Evolutionary conservation across 2,888 invertebrate species (phyloP).

Genomic region (Keiferia lycopersicella): DNA sequence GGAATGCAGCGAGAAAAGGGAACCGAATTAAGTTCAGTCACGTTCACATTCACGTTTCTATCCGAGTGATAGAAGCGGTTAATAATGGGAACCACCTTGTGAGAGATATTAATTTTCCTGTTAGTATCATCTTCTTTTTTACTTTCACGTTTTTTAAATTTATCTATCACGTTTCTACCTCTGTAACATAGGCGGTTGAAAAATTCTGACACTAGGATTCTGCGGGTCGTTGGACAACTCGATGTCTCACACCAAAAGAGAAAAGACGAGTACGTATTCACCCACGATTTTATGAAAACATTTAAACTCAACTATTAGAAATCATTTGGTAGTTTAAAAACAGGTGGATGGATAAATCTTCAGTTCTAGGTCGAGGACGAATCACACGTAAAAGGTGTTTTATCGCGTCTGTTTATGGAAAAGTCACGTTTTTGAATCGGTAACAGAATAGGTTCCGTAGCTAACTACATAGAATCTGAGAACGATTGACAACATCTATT

Average conservation of each 20-base stretch:
- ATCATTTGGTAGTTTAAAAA: not conserved
- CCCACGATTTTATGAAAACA: too few species aligned
- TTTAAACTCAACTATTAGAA: not conserved
- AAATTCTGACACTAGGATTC: too few species aligned
- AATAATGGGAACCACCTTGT: conserved; percentile 2
- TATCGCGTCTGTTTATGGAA: not conserved
- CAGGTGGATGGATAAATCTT: not conserved
- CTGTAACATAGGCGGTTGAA: too few species aligned
- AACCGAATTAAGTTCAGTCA: not conserved
- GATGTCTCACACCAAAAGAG: too few species aligned
- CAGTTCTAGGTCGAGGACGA: not conserved
- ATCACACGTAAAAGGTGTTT: not conserved
- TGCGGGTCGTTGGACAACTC: too few species aligned
- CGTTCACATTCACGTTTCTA: not conserved
- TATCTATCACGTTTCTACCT: too few species aligned
- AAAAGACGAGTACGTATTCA: too few species aligned
- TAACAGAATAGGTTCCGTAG: not conserved
- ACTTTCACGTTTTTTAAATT: too few species aligned
- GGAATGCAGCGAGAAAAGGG: conserved; percentile 18
- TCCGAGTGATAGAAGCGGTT: not conserved
- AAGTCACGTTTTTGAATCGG: not conserved
- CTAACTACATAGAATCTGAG: not conserved
- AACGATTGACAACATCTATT: too few species aligned
- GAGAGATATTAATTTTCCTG: not conserved
- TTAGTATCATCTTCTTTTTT: too few species aligned